Percentiles rank a stretch among this genome's conserved stretches.
Conservation (phyloP, 2,888 invertebrate genomes). For the Plagodis pulveraria region DNA sequence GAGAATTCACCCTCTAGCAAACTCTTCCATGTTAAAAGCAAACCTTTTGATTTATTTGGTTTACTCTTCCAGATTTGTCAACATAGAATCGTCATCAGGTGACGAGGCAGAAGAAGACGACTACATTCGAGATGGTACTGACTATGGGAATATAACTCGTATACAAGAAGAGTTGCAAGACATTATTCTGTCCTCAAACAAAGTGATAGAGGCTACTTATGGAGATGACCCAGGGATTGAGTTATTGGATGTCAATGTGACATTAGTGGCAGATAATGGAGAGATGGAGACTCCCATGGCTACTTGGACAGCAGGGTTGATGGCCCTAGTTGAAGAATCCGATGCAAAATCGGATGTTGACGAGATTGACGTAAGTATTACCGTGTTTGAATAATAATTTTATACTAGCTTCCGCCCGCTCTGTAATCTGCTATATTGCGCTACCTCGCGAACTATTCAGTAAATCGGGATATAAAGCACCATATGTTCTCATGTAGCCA, state of each 20-base stretch:
- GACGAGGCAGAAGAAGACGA: slow-evolving; percentile 85
- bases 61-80: slow-evolving; percentile 81
- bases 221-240: slow-evolving; percentile 60
- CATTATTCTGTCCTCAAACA: slow-evolving; percentile 37
- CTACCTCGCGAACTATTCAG: no score
- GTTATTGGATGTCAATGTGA: slow-evolving; percentile 71
- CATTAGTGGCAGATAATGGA: slow-evolving; percentile 67
- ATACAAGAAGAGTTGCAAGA: slow-evolving; percentile 59
- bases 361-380: slow-evolving; percentile 54
- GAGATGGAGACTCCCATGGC: slow-evolving; percentile 59
- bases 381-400: no score
- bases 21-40: no score
- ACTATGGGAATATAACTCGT: slow-evolving; percentile 74
- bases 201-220: slow-evolving; percentile 62
- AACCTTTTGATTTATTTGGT: background rate
- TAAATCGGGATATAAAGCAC: no score
- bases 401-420: no score
- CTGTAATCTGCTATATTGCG: no score
- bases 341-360: slow-evolving; percentile 58
- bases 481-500: no score
- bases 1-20: no score
- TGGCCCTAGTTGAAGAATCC: slow-evolving; percentile 73
- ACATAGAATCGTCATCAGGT: slow-evolving; percentile 88
- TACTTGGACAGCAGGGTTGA: slow-evolving; percentile 67
- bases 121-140: slow-evolving; percentile 75